Conservation (phyloP, 2,113 vertebrate species). For the Calcarius ornatus region DNA sequence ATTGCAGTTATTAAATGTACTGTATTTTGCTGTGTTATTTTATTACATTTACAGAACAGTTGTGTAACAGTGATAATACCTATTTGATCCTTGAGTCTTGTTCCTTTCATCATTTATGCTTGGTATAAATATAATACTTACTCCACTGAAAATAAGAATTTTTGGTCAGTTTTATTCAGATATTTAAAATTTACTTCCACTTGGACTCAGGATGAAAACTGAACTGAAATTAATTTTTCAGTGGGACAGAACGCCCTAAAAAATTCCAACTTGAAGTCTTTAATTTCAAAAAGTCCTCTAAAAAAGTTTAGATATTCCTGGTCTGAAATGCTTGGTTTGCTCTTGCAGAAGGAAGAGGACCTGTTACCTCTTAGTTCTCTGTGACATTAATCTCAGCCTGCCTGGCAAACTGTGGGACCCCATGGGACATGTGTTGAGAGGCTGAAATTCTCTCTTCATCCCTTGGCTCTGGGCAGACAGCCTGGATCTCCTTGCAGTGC, state of each 20-base stretch:
- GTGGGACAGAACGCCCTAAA: background rate
- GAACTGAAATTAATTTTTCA: background rate
- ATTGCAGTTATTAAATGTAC: background rate
- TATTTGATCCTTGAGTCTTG: background rate
- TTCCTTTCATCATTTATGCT: background rate
- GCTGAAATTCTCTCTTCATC: background rate
- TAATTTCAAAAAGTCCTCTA: background rate
- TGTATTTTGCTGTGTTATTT: background rate
- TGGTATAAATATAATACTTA: background rate
- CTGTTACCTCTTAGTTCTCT: background rate
- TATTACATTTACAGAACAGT: background rate
- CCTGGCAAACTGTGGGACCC: background rate
- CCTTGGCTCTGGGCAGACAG: background rate
- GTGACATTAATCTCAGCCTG: background rate
- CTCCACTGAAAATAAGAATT: background rate
- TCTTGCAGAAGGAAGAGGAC: background rate
- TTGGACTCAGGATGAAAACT: background rate
- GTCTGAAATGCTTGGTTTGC: background rate
- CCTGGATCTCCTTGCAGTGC: background rate
- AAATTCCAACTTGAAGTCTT: background rate
- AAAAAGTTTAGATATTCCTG: background rate
- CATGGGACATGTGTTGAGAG: background rate
- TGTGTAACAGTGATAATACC: background rate
- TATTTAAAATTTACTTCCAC: background rate
- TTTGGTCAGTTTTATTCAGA: background rate